A percentile compares a stretch with the other conserved stretches of the same genome.
These are phyloP conservation scores for Spongilla lacustris DNA, from an alignment of 37 sponge, comb jelly and placozoan species.

Conservation along the genomic window DNA sequence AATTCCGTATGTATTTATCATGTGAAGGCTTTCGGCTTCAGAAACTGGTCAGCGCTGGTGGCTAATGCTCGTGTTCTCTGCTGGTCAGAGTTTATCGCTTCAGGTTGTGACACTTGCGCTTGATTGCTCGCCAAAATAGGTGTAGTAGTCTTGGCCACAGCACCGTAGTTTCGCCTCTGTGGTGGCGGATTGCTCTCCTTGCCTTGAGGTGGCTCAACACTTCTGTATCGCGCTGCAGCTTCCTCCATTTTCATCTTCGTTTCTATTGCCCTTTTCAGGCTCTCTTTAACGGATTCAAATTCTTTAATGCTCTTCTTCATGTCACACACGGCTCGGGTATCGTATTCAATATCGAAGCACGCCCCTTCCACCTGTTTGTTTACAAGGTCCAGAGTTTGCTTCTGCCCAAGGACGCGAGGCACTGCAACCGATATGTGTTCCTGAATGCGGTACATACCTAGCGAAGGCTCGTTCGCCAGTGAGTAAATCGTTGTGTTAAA, in stretches of 20 bases:
- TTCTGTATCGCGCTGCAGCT: conserved; percentile 2
- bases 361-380: conserved; percentile 42
- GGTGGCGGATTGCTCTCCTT: not conserved
- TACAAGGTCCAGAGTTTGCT: conserved; percentile 24
- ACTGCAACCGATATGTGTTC: conserved; percentile 60
- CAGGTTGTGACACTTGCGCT: not conserved
- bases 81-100: not conserved
- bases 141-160: not conserved
- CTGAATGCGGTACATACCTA: conserved; percentile 81
- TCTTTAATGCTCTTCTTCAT: conserved; percentile 40
- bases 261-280: conserved; percentile 48
- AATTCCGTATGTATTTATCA: not conserved
- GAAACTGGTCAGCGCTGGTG: not conserved
- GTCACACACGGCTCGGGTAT: conserved; percentile 32
- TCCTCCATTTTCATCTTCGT: conserved; percentile 34
- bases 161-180: not conserved
- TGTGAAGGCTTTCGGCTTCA: not conserved
- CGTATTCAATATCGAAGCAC: conserved; percentile 70
- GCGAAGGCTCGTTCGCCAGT: conserved; percentile 76
- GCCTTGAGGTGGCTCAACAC: not conserved
- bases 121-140: not conserved
- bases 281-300: conserved; percentile 31
- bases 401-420: conserved; percentile 53
- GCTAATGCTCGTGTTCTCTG: not conserved
- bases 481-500: conserved; percentile 47